These are phyloP conservation scores for Hypotaenidia philippensis DNA, from an alignment of 2,797 vertebrate species.

Conservation along the genomic window DNA sequence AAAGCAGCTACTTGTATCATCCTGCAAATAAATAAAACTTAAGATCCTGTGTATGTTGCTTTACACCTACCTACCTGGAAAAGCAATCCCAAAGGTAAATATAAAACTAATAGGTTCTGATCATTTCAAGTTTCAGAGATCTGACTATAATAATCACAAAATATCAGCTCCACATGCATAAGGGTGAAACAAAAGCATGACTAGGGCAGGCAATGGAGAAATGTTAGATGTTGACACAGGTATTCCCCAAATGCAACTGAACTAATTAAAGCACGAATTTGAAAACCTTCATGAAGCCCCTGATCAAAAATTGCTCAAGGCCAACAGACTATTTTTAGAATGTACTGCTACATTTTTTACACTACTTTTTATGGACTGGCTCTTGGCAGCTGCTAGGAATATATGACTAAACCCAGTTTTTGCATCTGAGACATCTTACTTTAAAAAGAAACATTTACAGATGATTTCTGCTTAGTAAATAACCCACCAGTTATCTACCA, in stretches of 20 bases:
- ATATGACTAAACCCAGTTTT: background rate
- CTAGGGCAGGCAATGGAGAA: background rate
- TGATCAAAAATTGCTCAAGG: background rate
- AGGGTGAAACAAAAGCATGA: too few species aligned
- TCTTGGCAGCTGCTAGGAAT: background rate
- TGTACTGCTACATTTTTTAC: background rate
- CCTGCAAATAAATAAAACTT: too few species aligned
- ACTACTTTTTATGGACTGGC: background rate
- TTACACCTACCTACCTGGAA: too few species aligned
- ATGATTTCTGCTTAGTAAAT: background rate
- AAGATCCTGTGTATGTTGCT: too few species aligned
- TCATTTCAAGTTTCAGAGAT: too few species aligned
- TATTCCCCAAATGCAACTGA: background rate
- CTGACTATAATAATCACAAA: too few species aligned
- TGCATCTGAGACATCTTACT: background rate
- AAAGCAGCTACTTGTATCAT: too few species aligned
- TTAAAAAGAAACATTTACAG: background rate
- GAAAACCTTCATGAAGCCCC: background rate
- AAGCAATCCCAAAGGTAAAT: too few species aligned
- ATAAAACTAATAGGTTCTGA: too few species aligned
- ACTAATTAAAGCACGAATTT: background rate
- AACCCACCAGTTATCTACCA: background rate
- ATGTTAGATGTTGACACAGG: rapidly evolving
- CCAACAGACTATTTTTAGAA: background rate
- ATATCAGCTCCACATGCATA: too few species aligned